These are phyloP conservation scores for Cassiopea xamachana DNA, from an alignment of 30 jellyfish, hydroid and myxozoan genomes.

Conservation along the genomic window DNA sequence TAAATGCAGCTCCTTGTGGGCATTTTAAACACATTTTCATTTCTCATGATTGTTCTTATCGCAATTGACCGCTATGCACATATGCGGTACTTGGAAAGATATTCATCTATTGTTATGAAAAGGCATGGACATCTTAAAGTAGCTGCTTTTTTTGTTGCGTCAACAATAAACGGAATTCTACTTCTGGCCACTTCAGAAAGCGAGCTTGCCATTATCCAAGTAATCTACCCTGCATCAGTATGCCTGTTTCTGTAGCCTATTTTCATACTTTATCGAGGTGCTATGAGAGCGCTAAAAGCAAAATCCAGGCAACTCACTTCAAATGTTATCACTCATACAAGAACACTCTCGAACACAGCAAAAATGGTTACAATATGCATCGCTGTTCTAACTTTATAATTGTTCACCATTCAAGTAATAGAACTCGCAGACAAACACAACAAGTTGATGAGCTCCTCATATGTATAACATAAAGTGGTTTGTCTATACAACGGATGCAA, in stretches of 20 bases:
- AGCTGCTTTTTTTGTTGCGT: background rate
- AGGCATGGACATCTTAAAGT: background rate
- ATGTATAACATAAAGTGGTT: background rate
- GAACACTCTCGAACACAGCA: background rate
- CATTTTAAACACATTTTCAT: background rate
- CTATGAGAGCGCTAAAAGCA: background rate
- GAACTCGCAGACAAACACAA: background rate
- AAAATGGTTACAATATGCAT: background rate
- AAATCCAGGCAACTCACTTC: background rate
- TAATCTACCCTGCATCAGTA: background rate
- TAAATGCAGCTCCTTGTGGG: background rate
- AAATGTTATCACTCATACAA: background rate
- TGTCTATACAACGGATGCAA: background rate
- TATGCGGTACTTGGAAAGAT: background rate
- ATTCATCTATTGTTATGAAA: background rate
- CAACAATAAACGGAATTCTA: background rate
- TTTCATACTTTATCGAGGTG: background rate
- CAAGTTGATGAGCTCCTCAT: background rate
- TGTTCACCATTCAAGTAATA: background rate
- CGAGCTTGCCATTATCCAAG: background rate
- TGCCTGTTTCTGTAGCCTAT: background rate
- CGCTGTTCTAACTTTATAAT: background rate
- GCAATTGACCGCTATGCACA: constrained; percentile 1
- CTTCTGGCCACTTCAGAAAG: background rate
- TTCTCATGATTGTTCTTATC: background rate